A percentile compares a stretch with the other conserved stretches of the same genome.
Conservation (phyloP, 2,888 invertebrate species). For the Lapara coniferarum region DNA sequence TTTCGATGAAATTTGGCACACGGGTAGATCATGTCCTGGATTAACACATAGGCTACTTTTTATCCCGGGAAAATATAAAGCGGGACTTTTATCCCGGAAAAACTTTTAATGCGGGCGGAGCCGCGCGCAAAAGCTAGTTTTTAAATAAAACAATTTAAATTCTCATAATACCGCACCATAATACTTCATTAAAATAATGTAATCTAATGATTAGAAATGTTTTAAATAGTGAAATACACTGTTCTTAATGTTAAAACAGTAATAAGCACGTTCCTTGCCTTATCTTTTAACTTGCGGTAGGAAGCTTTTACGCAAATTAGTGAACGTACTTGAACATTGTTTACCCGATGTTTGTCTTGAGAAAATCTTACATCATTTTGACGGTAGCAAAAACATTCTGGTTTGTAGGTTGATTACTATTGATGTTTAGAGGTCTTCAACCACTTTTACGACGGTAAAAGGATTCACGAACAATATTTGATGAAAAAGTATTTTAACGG, state of each 20-base stretch:
- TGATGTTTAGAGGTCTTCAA: background rate
- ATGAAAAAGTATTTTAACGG: no score
- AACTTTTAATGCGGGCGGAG: no score
- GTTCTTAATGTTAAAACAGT: background rate
- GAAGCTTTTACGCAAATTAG: slow-evolving; percentile 29
- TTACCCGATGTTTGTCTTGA: background rate
- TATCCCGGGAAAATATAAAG: no score
- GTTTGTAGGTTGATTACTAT: background rate
- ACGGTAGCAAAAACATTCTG: background rate
- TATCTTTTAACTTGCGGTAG: slow-evolving; percentile 20
- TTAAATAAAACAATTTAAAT: no score
- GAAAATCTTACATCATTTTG: background rate
- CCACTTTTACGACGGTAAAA: background rate
- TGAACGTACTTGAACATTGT: slow-evolving; percentile 17
- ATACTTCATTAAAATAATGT: no score
- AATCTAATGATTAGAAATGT: no score
- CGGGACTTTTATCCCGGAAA: no score
- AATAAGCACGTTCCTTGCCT: slow-evolving; percentile 1
- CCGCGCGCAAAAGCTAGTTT: no score
- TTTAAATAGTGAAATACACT: background rate
- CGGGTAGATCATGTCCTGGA: no score
- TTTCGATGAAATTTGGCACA: no score
- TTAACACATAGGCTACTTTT: no score
- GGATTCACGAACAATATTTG: background rate
- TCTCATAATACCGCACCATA: no score